These are phyloP conservation scores for Sebastes kiyomatsui DNA, from an alignment of 2,797 vertebrate species.

Conservation along the genomic window DNA sequence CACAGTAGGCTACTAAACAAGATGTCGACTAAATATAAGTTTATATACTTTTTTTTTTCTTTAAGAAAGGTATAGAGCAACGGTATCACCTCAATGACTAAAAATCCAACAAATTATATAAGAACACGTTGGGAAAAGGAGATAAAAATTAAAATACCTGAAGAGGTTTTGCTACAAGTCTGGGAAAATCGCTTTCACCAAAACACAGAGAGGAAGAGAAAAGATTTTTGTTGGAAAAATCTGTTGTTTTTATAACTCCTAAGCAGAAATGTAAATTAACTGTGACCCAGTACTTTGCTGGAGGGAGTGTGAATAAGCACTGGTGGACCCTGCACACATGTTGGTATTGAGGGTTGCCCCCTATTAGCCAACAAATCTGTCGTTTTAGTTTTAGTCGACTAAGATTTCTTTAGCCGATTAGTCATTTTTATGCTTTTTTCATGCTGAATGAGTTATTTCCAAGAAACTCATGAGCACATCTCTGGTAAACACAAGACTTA, in stretches of 20 bases:
- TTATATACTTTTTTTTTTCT: not conserved
- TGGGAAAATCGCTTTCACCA: not conserved
- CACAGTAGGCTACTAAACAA: not conserved
- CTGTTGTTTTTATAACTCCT: not conserved
- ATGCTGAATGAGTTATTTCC: too few species aligned
- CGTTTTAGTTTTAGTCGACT: too few species aligned
- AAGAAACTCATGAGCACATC: too few species aligned
- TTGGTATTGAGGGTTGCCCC: not conserved
- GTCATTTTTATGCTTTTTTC: too few species aligned
- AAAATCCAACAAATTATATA: not conserved
- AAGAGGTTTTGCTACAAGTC: not conserved
- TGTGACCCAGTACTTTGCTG: not conserved
- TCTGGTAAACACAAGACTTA: too few species aligned
- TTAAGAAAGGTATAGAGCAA: not conserved
- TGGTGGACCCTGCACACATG: not conserved
- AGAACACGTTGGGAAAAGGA: not conserved
- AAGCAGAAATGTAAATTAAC: not conserved
- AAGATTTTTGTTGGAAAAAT: too few species aligned
- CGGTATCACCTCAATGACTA: not conserved
- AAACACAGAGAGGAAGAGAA: too few species aligned
- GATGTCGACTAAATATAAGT: not conserved
- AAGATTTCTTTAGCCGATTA: too few species aligned
- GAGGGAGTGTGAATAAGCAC: fast-evolving
- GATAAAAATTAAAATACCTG: not conserved
- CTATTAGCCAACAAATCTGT: too few species aligned